Base-by-base conservation (phyloP, 2,888 invertebrate genomes). In the Azorinus chamasolen region DNA sequence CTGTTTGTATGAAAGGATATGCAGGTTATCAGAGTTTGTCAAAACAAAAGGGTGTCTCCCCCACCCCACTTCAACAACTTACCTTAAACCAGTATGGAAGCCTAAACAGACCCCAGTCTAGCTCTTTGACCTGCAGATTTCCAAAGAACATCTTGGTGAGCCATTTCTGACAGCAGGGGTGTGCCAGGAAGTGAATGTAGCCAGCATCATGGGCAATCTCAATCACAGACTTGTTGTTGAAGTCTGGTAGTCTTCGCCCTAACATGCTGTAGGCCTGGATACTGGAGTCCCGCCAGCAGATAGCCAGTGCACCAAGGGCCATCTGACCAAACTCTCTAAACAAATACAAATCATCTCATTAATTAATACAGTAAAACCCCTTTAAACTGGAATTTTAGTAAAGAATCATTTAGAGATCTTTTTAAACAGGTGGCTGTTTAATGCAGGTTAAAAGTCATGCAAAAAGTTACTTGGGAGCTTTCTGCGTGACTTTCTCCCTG, bases 161-260 rank as follows among this genome's bases (percentile, higher is more conserved):
- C 93, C 94, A 94, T 76, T 93, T 91, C 87, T 94, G 94, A 84
- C 94, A 94, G 72, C 93, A 93, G 6, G 93, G 93, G 82, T 94
- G 94, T 4, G 94, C 93, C 37, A 94, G 90, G 82, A 94, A 93
- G 46, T 89, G 89, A 27, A 92, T 89, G 83, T 93, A 93, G 58
- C 92, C 89, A 2, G 93, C 91, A 57, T 91, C 87, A 27, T 92
- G 90, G 18, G 93, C 93, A 14, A 93, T 89, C 79, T 93, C 93
- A 20, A 93, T 91, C 0, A 91, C 91, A 0, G 92, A 91, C 54
- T 90, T 91, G 76, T 90, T 87, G 74, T 90, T 91, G 88, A 92
- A 93, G 65, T 93, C 93, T 0, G 90, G 86, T 53, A 92, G 86
- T n/a, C 87, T 87, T 54, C 91, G 89, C 66, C 90, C 89, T 32